Base-by-base conservation (phyloP, 2,113 vertebrate species). In the Microcebus murinus region DNA sequence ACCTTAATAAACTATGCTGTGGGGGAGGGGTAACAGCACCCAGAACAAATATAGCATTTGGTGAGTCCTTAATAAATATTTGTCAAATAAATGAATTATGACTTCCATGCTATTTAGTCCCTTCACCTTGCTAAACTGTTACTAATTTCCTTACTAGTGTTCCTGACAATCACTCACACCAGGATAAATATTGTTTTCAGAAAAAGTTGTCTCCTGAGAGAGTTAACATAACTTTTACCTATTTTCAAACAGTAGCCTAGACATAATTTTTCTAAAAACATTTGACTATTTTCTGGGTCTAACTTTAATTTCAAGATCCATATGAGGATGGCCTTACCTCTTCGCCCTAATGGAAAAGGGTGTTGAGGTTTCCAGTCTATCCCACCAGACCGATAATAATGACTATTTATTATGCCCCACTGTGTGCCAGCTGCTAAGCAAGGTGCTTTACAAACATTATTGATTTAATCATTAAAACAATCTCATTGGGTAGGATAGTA, bases 91-190 rank as follows among this genome's bases (percentile, higher is more conserved):
- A 45, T 68, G 13, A 89, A 42, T 90, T 8, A 39, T 1, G 1
- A 82, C 20, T 48, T 6, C 3, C 23, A 14, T 76, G 92, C 76
- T 81, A 27, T 90, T 65, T 23, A 70, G 10, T 55, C 29, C 21
- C 15, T 87, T 25, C 80, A 39, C 34, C 1, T 21, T 17, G 48
- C 7, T n/a, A 25, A 94, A 48, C 12, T 63, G 29, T 50, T 42
- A 65, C 50, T 87, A 71, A 71, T 63, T 80, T 92, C 34, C 10
- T 92, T 81, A 70, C 76, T 45, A 29, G 6, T 59, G 87, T 96
- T 90, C 85, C 63, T 90, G 94, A 92, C 15, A 84, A 81, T 96
- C 27, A 76, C 7, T 86, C 34, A 73, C 15, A 70, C 50, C 52
- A 67, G 68, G 36, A 83, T 74, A 96, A 85, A 59, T 27, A 73